Evolutionary conservation across 2,888 invertebrate genomes (phyloP).

Genomic region (Tolmerus cingulatus): DNA sequence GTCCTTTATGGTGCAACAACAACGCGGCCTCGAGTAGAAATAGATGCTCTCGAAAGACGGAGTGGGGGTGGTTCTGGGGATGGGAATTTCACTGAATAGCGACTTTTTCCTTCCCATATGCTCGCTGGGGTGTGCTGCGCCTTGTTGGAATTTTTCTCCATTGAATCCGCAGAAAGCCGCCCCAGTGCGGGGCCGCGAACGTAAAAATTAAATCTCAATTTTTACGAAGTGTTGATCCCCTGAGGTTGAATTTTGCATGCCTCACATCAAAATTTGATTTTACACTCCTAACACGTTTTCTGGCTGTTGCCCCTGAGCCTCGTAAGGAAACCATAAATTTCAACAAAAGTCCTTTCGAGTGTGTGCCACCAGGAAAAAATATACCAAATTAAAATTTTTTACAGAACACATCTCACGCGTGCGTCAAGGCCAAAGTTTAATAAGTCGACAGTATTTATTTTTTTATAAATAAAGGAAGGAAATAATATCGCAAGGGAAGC

Average conservation of each 20-base stretch:
- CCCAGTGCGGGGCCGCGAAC: background rate
- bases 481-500: too few species aligned
- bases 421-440: background rate
- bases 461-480: background rate
- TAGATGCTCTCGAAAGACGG: conserved; percentile 23
- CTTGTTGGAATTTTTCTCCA: background rate
- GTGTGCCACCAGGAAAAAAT: background rate
- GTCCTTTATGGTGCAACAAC: conserved; percentile 25
- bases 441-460: background rate
- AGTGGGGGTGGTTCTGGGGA: background rate
- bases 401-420: background rate
- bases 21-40: background rate
- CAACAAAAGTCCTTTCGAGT: background rate
- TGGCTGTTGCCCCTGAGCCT: background rate
- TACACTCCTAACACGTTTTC: background rate
- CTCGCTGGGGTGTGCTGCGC: background rate
- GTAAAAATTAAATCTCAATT: conserved; percentile 36
- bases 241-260: background rate
- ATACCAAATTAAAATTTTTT: conserved; percentile 13
- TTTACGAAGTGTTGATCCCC: conserved; percentile 33
- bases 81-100: background rate
- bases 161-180: background rate
- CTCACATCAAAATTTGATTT: conserved; percentile 31
- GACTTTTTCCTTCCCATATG: conserved; percentile 6
- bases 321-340: background rate